Evolutionary conservation across 2,888 invertebrate species (phyloP), one percentile per base, ranked within the genome.

Genomic region (Diaphora mendica): DNA sequence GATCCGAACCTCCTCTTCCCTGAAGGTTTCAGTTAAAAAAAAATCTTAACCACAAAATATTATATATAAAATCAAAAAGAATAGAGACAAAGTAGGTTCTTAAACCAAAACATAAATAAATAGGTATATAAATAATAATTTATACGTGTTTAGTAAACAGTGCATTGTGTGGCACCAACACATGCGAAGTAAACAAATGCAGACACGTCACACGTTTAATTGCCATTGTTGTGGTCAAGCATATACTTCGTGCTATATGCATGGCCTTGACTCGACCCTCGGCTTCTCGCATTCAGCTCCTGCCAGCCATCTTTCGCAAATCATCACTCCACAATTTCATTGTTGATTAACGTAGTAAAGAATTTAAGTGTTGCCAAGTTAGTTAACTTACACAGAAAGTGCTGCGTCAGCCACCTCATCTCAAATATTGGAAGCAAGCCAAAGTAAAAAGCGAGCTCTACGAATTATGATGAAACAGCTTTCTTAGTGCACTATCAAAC

Each of bases 401-500:
- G 86, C 86, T 79, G 84, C 77, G 70, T 85, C 84, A 80, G 80
- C 80, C 81, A 82, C 82, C 82, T 84, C 81, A 85, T 82, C 84
- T 84, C 74, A 35, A 68, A 67, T 64, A 55, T 79, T 84, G 86
- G 86, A 79, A 39, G 55, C 48, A 64, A 39, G 86, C 85, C 85
- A 85, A 85, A 84, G 81, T 82, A 78, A 78, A 77, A 78, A 81
- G 81, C 81, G 74, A 77, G 74, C 80, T 78, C 76, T 76, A 66
- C 64, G 76, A 83, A 84, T 85, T 82, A 80, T 83, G 83, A 83
- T 83, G 83, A 85, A 78, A 65, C 72, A 83, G 81, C 83, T 77
- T 76, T 70, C 80, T 72, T 72, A 75, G 79, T 74, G 82, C 74
- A 79, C 77, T 84, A 84, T 77, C 74, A 77, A 79, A 76, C 76